Percentiles rank a stretch among this genome's conserved stretches.
Evolutionary conservation across 2,797 vertebrate species (phyloP).

Genomic region (Sebastes paucispinis): DNA sequence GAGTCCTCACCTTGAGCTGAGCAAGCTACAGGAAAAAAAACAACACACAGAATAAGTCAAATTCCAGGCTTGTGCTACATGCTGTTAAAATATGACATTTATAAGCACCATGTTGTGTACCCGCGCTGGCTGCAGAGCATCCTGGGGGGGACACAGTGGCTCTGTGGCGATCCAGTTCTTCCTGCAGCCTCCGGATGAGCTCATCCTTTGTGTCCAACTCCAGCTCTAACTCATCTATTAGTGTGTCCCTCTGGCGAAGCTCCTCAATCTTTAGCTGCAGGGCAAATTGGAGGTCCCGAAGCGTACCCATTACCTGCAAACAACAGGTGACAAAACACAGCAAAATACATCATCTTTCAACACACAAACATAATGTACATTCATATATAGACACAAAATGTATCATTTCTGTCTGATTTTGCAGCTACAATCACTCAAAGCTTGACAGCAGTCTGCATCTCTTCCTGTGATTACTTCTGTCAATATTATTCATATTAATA

Average conservation of each 20-base stretch:
- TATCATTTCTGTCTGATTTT: background rate
- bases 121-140: conserved; percentile 57
- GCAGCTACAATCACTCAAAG: background rate
- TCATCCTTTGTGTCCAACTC: conserved; percentile 86
- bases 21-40: conserved; percentile 45
- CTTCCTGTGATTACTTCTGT: background rate
- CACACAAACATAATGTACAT: background rate
- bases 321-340: background rate
- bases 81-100: background rate
- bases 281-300: conserved; percentile 85
- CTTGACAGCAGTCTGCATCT: background rate
- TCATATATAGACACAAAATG: background rate
- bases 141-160: conserved; percentile 65
- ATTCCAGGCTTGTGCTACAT: background rate
- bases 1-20: conserved; percentile 57
- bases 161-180: conserved; percentile 84
- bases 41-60: background rate
- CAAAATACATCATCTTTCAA: background rate
- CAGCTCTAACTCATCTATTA: conserved; percentile 85
- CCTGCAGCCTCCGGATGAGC: conserved; percentile 85
- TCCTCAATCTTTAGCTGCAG: conserved; percentile 86
- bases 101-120: conserved; percentile 27
- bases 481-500: background rate
- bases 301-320: conserved; percentile 81
- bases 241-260: conserved; percentile 85